A percentile compares a stretch with the other conserved stretches of the same genome.
These are phyloP conservation scores for Trichogramma dendrolimi DNA, from an alignment of 2,888 invertebrate genomes.

Conservation along the genomic window DNA sequence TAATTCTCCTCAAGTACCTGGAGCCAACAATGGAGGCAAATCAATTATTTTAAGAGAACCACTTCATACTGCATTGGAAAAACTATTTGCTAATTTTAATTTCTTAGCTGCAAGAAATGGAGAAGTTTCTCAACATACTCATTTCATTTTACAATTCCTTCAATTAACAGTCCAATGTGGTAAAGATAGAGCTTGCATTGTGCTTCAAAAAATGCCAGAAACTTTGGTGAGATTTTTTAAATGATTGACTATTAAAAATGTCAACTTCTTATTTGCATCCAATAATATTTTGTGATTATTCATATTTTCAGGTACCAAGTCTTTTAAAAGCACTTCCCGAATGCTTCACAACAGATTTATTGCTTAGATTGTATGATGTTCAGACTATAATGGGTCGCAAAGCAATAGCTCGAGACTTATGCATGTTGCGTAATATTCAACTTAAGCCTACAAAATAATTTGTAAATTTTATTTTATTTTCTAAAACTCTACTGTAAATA, in stretches of 20 bases:
- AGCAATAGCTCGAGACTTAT: slow-evolving; percentile 81
- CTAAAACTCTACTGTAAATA: not conserved
- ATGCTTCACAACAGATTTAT: slow-evolving; percentile 68
- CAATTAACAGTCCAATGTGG: slow-evolving; percentile 73
- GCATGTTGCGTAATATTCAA: slow-evolving; percentile 77
- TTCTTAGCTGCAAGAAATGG: slow-evolving; percentile 68
- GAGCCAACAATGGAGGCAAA: slow-evolving; percentile 42
- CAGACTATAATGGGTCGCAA: slow-evolving; percentile 71
- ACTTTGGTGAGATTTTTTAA: slow-evolving; percentile 55
- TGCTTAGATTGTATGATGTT: slow-evolving; percentile 77
- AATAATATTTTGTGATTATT: not conserved
- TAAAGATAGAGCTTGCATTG: slow-evolving; percentile 65
- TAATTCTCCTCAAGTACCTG: slow-evolving; percentile 48
- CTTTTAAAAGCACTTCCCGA: slow-evolving; percentile 78
- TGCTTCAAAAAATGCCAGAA: slow-evolving; percentile 72
- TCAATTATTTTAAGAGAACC: slow-evolving; percentile 59
- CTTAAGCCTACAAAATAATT: slow-evolving; percentile 57
- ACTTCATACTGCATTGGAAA: slow-evolving; percentile 62
- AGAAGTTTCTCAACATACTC: slow-evolving; percentile 77
- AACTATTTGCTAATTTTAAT: slow-evolving; percentile 69
- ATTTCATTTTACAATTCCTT: slow-evolving; percentile 77
- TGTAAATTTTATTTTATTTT: slow-evolving; percentile 8
- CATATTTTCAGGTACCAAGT: slow-evolving; percentile 60
- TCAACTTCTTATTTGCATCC: too few relatives aligned
- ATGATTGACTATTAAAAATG: not conserved